Percentiles rank a stretch among this genome's conserved stretches.
These are phyloP conservation scores for Odobenus rosmarus DNA, from an alignment of 2,113 vertebrate genomes.

Conservation along the genomic window DNA sequence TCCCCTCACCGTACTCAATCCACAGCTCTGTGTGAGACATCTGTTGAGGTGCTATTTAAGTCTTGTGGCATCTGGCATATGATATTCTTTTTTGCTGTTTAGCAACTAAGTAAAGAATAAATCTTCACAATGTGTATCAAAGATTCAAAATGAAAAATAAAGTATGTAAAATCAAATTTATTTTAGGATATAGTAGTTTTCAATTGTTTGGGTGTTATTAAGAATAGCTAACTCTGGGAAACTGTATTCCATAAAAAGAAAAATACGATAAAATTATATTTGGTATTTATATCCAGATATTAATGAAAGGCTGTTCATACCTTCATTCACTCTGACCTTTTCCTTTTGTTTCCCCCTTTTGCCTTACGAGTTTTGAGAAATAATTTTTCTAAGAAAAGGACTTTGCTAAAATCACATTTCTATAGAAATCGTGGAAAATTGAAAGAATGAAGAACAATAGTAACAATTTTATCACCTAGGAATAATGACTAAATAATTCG, in stretches of 20 bases:
- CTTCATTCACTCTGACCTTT: background rate
- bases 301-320: background rate
- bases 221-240: background rate
- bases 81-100: conserved; percentile 41
- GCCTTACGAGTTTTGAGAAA: background rate
- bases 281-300: background rate
- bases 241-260: background rate
- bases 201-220: background rate
- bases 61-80: conserved; percentile 55
- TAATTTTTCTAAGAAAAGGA: conserved; percentile 39
- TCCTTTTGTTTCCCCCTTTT: background rate
- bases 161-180: background rate
- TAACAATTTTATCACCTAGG: background rate
- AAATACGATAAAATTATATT: background rate
- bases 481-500: background rate
- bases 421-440: background rate
- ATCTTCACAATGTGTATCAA: conserved; percentile 18
- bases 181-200: background rate
- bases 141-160: background rate
- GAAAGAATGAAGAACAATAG: background rate
- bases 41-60: conserved; percentile 58
- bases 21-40: conserved; percentile 18
- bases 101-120: conserved; percentile 29
- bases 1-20: background rate
- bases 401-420: background rate